Evolutionary conservation across 2,797 vertebrate genomes (phyloP), one percentile per base, ranked within the genome.

Genomic region (Pristis pectinata): DNA sequence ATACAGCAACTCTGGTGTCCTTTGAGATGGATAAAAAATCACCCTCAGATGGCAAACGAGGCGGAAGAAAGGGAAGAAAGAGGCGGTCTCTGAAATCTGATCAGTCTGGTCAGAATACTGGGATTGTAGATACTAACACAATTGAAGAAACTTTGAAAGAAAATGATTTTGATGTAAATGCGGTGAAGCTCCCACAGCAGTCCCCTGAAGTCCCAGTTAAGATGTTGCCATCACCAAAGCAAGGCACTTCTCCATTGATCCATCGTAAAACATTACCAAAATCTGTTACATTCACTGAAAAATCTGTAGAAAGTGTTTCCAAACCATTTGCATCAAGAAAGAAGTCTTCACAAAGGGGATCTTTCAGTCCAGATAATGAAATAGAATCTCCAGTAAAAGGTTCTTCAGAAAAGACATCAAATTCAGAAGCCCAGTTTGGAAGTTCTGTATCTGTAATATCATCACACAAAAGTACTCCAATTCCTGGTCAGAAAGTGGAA

Each of bases 11-110:
- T 24, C 34, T 22, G 1, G 70, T 53, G 30, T 76, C 92, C 9
- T 17, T 10, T 24, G 87, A 76, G 49, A 76, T 94, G 92, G 70
- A 94, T 74, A 56, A 74, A 5, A 74, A 53, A 49, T 72, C 92
- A 22, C 92, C 92, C 13, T 24, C 44, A 3, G 70, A 94, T 53
- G 2, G 41, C 27, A 94, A 94, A 56, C 49, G 13, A 19, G 41
- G 92, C n/a, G 27, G 44, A 34, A 94, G 24, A 76, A 94, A 94
- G 70, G 41, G 67, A 34, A 94, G 8, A 15, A 94, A 5, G 70
- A 74, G 44, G 9, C 70, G 92, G n/a, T 76, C 92, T 30, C 4
- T 94, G 44, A 94, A 94, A 53, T 94, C 92, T 74, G 13, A 49
- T 53, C 70, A 74, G 44, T 94, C 44, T 56, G 67, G 15, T 34